Percentiles rank a stretch among this genome's conserved stretches.
Conservation (phyloP, 2,888 invertebrate genomes). For the Trachelus iudaicus region DNA sequence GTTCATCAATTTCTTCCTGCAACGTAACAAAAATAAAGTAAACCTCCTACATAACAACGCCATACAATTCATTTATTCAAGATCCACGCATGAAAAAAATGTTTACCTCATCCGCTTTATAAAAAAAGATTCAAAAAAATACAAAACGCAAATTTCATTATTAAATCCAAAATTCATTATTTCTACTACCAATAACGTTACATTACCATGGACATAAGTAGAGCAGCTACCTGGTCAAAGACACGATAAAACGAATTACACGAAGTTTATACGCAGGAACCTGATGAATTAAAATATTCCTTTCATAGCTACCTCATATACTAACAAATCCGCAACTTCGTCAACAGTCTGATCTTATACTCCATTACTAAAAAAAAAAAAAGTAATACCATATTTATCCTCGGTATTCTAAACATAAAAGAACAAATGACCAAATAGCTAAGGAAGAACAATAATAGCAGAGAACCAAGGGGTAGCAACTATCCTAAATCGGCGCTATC, state of each 20-base stretch:
- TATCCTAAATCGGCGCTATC: neutral
- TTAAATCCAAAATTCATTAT: neutral
- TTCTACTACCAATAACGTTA: neutral
- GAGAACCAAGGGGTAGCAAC: neutral
- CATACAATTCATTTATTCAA: neutral
- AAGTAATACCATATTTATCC: neutral
- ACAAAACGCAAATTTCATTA: neutral
- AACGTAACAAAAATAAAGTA: neutral
- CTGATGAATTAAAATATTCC: neutral
- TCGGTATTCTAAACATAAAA: neutral
- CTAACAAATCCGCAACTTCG: neutral
- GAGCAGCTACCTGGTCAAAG: neutral
- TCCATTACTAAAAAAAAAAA: neutral
- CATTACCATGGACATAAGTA: neutral
- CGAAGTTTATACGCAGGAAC: neutral
- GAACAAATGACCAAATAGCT: neutral
- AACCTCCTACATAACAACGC: neutral
- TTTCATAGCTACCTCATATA: neutral
- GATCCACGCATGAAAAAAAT: neutral
- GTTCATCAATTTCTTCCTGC: conserved; percentile 62
- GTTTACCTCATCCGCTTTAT: neutral
- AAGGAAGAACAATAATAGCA: neutral
- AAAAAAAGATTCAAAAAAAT: neutral
- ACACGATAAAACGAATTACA: neutral
- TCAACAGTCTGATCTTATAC: neutral